Base-by-base conservation (phyloP, 2,113 vertebrate genomes). In the Hippoglossus stenolepis region DNA sequence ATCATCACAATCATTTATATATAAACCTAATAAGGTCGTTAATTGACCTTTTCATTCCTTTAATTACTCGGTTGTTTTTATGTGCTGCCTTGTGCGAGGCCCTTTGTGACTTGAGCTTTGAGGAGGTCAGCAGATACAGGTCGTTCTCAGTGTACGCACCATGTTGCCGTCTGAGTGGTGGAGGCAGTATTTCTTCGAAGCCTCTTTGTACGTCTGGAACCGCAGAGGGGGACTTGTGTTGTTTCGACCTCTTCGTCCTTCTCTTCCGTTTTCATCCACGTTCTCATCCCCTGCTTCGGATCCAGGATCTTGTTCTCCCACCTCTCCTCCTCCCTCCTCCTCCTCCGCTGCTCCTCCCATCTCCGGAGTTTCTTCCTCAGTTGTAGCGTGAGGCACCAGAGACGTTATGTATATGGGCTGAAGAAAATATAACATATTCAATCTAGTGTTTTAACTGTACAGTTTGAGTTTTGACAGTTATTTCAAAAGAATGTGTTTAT, bases 361-460 rank as follows among this genome's bases (percentile, higher is more conserved):
- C 57, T 62, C 75, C 26, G 38, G n/a, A 10, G 18, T 53, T 53
- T 78, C 59, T 4, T 62, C 78, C n/a, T 65, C 28, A 1, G 10
- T 57, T 20, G 59, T 14, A 1, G 73, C 82, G 38, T 78, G 87
- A 1, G 90, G 95, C 74, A 95, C 90, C 88, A 97, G 70, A 51
- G 96, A 94, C 0, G 96, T 95, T 82, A 95, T 91, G 92, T 95
- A 97, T 76, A 98, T 62, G 0, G 96, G 96, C 97, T 98, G 92
- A 38, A 81, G 79, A 38, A 9, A 9, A 38, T 9, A 1, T 10
- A 38, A 38, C 35, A 38, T 10, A 38, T 38, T 38, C 35, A 38
- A 38, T 1, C 8, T 38, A 38, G 35, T 38, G 35, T 51, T 51
- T 51, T 51, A 51, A 51, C 15, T 18, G 17, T 7, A 51, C 5